Base-by-base conservation (phyloP, 1,140 invertebrate genomes). In the Drosophila pandora region DNA sequence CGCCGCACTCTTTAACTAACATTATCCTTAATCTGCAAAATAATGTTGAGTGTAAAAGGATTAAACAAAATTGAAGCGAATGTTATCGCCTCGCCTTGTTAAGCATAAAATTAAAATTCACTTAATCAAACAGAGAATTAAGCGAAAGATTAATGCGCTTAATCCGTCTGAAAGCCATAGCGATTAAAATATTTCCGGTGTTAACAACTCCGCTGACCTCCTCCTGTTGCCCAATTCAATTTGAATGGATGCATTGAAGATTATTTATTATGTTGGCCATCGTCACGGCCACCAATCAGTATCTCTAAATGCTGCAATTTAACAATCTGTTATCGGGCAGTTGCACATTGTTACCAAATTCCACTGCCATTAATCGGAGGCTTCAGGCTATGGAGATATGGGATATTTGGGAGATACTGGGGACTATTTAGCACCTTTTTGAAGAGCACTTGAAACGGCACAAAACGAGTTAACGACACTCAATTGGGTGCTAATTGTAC, bases 401-500 rank as follows among this genome's bases (percentile, higher is more conserved):
- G 48, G 13, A 2, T 65, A 9, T 50, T 22, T 39, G 30, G 21
- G 41, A 17, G 9, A 8, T n/a, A 34, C 21, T 2, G 30, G 28
- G 3, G 10, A 10, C 34, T 23, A 63, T 65, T 77, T 88, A 72
- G 84, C 83, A 89, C 83, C 79, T 88, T 71, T 47, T 79, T 59
- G 67, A 76, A 50, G 70, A 75, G 65, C 75, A 62, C 57, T 88
- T 78, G 55, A 70, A 71, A 50, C 63, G 74, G 57, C 71, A 72
- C 53, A 58, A 60, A 82, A 73, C 75, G 78, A 87, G 83, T 83
- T 88, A 89, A 88, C 84, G 84, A 88, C 71, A 79, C 79, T 88
- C 84, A 83, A 88, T 89, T 83, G 83, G 79, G 71, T 88, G 83
- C 79, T 88, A 88, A 88, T 88, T 89, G 79, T 79, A 79, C 84